phyloP scores from a whole-genome alignment of 2,888 invertebrate species.

The Calliphora vomitoria region DNA sequence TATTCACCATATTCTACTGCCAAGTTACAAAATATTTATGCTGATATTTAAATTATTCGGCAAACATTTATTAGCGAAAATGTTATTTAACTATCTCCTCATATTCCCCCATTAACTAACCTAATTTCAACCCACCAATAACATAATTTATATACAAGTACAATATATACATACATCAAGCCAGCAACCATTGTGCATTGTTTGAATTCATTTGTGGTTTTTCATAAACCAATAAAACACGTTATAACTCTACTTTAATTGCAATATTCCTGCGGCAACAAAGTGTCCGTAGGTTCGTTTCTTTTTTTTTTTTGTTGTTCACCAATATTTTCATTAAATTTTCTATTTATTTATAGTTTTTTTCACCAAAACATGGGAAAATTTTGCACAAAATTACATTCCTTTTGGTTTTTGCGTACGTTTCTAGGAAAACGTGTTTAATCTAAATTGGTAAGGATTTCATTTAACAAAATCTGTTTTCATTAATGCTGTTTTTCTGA shows the following conservation, averaged over 20 bases:
- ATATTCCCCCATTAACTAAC: neutral
- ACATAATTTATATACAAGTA: neutral
- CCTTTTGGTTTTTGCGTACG: slow-evolving; percentile 19
- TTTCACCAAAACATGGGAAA: slow-evolving; percentile 1
- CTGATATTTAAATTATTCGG: too few relatives aligned
- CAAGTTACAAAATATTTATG: too few relatives aligned
- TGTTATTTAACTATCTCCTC: neutral
- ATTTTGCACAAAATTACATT: slow-evolving; percentile 48
- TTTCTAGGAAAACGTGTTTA: slow-evolving; percentile 57
- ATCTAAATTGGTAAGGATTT: slow-evolving; percentile 63
- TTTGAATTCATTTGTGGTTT: slow-evolving; percentile 14
- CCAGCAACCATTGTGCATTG: neutral
- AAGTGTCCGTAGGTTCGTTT: neutral
- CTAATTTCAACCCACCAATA: neutral
- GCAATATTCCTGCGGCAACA: slow-evolving; percentile 40
- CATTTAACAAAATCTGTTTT: slow-evolving; percentile 59
- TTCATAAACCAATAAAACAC: slow-evolving; percentile 26
- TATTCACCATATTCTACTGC: too few relatives aligned
- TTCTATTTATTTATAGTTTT: slow-evolving; percentile 14
- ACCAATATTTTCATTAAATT: slow-evolving; percentile 40
- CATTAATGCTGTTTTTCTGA: slow-evolving; percentile 18
- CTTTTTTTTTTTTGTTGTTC: neutral
- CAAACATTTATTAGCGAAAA: neutral
- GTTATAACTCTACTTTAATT: slow-evolving; percentile 43
- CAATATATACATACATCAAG: neutral